These are phyloP conservation scores for Chauna torquata DNA, from an alignment of 2,113 vertebrate species.

Conservation along the genomic window DNA sequence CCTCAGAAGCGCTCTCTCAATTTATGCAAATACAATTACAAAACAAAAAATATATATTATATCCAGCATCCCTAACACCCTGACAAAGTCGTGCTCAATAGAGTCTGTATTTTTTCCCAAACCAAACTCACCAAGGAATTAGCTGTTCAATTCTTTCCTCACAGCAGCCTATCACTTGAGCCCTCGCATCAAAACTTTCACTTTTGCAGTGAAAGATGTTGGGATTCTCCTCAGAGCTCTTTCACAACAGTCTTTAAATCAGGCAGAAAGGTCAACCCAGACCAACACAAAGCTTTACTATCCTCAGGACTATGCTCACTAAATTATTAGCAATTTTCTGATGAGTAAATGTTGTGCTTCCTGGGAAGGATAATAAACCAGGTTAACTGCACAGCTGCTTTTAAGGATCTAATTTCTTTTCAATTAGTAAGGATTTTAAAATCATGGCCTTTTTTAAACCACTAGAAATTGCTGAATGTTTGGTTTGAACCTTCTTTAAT, in stretches of 20 bases:
- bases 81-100: not conserved
- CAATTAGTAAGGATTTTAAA: not conserved
- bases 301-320: not conserved
- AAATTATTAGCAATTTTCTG: not conserved
- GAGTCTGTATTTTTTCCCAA: not conserved
- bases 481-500: not conserved
- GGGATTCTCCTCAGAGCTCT: not conserved
- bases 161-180: not conserved
- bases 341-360: not conserved
- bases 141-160: not conserved
- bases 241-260: not conserved
- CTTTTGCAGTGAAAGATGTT: not conserved
- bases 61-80: not conserved
- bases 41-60: not conserved
- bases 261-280: not conserved
- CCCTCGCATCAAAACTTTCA: not conserved
- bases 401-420: not conserved
- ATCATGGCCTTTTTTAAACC: not conserved
- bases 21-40: not conserved
- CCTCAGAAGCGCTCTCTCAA: not conserved
- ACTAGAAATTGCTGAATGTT: not conserved
- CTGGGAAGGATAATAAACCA: not conserved
- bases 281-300: not conserved
- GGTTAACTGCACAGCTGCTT: not conserved
- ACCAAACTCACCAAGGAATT: not conserved